phyloP scores from a whole-genome alignment of 1,140 invertebrate species.

The Aphaenogaster rudis region DNA sequence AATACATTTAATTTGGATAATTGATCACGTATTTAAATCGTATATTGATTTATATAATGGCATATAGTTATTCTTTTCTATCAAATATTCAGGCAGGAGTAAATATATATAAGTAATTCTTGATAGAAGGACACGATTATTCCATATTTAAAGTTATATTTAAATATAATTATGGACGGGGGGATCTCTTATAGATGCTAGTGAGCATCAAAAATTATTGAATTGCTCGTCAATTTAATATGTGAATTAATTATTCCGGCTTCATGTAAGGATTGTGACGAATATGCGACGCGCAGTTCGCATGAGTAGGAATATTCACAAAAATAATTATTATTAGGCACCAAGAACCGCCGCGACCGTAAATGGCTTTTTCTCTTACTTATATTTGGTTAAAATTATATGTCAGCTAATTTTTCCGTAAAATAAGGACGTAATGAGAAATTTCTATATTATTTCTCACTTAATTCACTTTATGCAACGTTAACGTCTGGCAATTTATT shows the following conservation, averaged over 20 bases:
- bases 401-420: neutral
- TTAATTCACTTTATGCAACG: conserved; percentile 13
- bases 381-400: neutral
- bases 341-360: no score
- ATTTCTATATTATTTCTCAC: conserved; percentile 1
- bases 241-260: no score
- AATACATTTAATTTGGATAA: conserved; percentile 1
- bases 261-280: no score
- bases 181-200: no score
- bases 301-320: no score
- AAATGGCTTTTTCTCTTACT: no score
- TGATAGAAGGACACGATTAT: neutral
- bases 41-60: neutral
- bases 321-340: no score
- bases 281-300: no score
- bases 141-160: neutral
- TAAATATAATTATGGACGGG: no score
- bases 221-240: no score
- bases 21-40: neutral
- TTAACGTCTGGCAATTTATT: conserved; percentile 5
- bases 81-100: neutral
- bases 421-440: neutral
- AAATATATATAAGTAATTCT: neutral
- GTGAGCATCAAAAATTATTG: no score
- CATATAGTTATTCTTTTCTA: neutral